phyloP scores from a whole-genome alignment of 2,113 vertebrate species.

The Toxotes chatareus region DNA sequence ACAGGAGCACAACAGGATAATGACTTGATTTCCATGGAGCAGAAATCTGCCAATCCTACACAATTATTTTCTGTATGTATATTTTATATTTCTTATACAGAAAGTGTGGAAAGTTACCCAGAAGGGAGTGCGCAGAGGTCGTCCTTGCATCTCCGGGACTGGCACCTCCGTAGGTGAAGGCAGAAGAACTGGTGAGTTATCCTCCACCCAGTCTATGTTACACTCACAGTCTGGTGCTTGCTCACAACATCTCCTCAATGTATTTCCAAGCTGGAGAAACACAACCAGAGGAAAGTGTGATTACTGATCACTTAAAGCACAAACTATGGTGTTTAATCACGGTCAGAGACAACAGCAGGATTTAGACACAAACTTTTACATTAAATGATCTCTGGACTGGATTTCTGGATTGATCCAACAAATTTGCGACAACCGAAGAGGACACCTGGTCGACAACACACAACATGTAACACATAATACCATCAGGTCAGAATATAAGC shows the following conservation, averaged over 20 bases:
- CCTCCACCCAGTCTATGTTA: conserved; percentile 33
- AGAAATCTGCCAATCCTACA: background rate
- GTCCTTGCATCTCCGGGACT: background rate
- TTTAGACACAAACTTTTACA: too few species aligned
- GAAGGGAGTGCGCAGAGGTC: conserved; percentile 45
- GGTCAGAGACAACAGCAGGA: too few species aligned
- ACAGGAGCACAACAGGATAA: background rate
- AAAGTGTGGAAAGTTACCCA: conserved; percentile 84
- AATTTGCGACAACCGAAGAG: too few species aligned
- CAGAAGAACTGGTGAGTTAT: conserved; percentile 77
- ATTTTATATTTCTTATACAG: background rate
- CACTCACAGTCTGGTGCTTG: conserved; percentile 62
- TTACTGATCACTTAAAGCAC: background rate
- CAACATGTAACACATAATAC: too few species aligned
- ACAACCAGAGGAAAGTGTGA: conserved; percentile 12
- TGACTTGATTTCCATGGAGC: background rate
- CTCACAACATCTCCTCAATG: conserved; percentile 64
- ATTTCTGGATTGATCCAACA: too few species aligned
- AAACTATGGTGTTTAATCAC: background rate
- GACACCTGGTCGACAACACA: too few species aligned
- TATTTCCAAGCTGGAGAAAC: conserved; percentile 66
- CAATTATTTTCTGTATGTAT: background rate
- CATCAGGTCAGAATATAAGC: background rate
- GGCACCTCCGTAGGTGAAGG: conserved; percentile 65
- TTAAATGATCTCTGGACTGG: too few species aligned